Percentiles rank a stretch among this genome's conserved stretches.
These are phyloP conservation scores for Anthonomus grandis DNA, from an alignment of 1,140 invertebrate genomes.

Conservation along the genomic window DNA sequence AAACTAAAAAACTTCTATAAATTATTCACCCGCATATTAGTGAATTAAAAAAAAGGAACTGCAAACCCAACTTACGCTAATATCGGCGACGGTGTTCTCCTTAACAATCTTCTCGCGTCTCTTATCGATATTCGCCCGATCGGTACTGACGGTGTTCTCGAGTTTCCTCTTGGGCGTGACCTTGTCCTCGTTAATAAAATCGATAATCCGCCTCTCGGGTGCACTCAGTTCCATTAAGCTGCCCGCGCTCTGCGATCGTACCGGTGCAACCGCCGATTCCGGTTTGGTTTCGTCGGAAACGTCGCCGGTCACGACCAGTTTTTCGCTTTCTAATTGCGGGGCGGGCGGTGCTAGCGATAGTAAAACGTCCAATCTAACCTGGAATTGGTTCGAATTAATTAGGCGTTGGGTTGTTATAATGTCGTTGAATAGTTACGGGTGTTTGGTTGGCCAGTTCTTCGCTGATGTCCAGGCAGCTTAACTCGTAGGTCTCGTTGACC, in stretches of 20 bases:
- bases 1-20: no score
- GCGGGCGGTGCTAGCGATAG: conserved; percentile 73
- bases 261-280: conserved; percentile 47
- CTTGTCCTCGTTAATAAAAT: conserved; percentile 60
- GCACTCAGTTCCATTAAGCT: conserved; percentile 62
- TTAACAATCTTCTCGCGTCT: conserved; percentile 56
- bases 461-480: conserved; percentile 79
- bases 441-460: conserved; percentile 87
- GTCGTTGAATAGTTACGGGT: conserved; percentile 49
- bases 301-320: conserved; percentile 62
- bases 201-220: conserved; percentile 57
- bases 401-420: background rate
- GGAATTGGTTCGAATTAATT: background rate
- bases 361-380: conserved; percentile 80
- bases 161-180: conserved; percentile 62
- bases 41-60: background rate
- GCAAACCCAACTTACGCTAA: conserved; percentile 32
- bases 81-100: conserved; percentile 46
- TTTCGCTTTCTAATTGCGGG: conserved; percentile 58
- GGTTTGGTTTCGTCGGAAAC: conserved; percentile 37
- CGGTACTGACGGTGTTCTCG: conserved; percentile 66
- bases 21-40: background rate
- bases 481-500: conserved; percentile 85
- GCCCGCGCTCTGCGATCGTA: conserved; percentile 64
- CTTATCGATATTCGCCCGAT: conserved; percentile 51